Percentiles rank a stretch among this genome's conserved stretches.
phyloP scores from a whole-genome alignment of 2,888 invertebrate genomes.

The Abscondita cerata region DNA sequence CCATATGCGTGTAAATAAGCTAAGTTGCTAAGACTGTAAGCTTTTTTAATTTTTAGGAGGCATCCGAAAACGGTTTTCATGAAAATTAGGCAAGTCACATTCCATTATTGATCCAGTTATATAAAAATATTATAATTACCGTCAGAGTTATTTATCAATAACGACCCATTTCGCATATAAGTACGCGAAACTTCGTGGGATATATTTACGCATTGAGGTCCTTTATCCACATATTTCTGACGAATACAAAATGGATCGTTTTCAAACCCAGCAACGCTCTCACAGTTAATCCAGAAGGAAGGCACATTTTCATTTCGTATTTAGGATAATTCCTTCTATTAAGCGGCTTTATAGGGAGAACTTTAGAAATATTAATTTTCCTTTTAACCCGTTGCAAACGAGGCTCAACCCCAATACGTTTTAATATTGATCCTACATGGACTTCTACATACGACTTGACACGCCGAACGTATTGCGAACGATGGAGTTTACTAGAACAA shows the following conservation, averaged over 20 bases:
- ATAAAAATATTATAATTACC: conserved; percentile 24
- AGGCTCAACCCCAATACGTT: conserved; percentile 26
- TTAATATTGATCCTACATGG: conserved; percentile 24
- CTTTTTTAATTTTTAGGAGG: background rate
- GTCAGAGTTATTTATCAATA: conserved; percentile 32
- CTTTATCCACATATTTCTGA: conserved; percentile 30
- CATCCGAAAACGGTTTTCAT: background rate
- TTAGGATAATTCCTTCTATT: background rate
- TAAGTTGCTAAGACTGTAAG: conserved; percentile 3
- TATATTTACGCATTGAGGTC: conserved; percentile 25
- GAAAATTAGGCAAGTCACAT: conserved; percentile 25
- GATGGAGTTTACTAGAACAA: conserved; percentile 34
- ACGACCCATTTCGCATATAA: conserved; percentile 29
- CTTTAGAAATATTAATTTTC: conserved; percentile 22
- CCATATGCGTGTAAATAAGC: conserved; percentile 22
- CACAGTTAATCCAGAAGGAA: conserved; percentile 34
- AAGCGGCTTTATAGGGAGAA: conserved; percentile 23
- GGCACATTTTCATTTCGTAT: conserved; percentile 23
- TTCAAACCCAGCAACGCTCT: conserved; percentile 18
- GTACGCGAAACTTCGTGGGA: conserved; percentile 31
- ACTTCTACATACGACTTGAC: conserved; percentile 32
- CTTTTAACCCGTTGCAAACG: conserved; percentile 10
- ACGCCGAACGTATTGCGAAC: conserved; percentile 34
- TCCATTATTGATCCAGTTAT: conserved; percentile 18
- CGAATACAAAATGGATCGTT: conserved; percentile 22